phyloP scores from a whole-genome alignment of 2,113 vertebrate species.

The Nannobrachium achirus region DNA sequence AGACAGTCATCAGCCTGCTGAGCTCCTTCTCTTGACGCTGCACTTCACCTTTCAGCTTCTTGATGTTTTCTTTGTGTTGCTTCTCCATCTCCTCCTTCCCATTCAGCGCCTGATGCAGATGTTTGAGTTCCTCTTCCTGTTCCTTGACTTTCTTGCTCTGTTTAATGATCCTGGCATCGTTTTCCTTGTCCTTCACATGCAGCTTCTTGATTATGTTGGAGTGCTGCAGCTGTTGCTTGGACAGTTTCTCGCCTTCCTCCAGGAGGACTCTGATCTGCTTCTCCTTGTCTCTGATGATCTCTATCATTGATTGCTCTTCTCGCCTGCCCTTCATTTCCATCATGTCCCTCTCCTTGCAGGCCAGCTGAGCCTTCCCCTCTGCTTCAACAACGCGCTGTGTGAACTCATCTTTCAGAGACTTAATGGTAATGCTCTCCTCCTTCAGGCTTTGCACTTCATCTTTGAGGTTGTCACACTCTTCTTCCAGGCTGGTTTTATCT shows the following conservation, averaged over 20 bases:
- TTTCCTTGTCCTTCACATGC: constrained; percentile 94
- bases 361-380: constrained; percentile 93
- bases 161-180: constrained; percentile 82
- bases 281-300: constrained; percentile 94
- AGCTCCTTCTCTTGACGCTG: constrained; percentile 92
- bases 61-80: constrained; percentile 96
- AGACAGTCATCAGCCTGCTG: constrained; percentile 79
- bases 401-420: constrained; percentile 94
- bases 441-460: constrained; percentile 93
- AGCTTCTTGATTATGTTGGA: constrained; percentile 98
- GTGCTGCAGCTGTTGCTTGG: constrained; percentile 96
- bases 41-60: constrained; percentile 88
- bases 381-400: constrained; percentile 95
- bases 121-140: constrained; percentile 88
- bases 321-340: constrained; percentile 16
- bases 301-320: constrained; percentile 80
- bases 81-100: constrained; percentile 96
- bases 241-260: constrained; percentile 99
- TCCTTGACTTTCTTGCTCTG: constrained; percentile 91
- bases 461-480: constrained; percentile 95
- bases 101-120: constrained; percentile 94
- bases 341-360: constrained; percentile 96
- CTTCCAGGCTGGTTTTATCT: constrained; percentile 93
- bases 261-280: constrained; percentile 96
- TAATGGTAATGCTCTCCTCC: constrained; percentile 91